Conservation (phyloP, 1,140 invertebrate species). For the Oreohelix idahoensis region DNA sequence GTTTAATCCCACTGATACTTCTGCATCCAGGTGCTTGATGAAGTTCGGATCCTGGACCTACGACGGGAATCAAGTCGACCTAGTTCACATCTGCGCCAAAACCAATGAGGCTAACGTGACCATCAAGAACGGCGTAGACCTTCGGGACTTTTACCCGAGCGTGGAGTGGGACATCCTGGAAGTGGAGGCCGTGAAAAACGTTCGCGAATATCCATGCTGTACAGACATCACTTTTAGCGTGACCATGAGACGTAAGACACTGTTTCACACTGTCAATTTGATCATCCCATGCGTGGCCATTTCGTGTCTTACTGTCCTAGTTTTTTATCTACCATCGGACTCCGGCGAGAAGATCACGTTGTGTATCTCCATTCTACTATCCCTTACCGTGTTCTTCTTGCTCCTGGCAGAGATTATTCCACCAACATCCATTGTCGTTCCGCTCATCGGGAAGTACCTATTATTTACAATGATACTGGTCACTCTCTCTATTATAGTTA, state of each 20-base stretch:
- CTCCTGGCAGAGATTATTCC: conserved; percentile 98
- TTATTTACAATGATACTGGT: conserved; percentile 99
- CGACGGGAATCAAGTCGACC: conserved; percentile 77
- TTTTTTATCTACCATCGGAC: conserved; percentile 98
- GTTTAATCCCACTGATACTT: background rate
- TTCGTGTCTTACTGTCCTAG: conserved; percentile 96
- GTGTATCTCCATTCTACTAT: conserved; percentile 98
- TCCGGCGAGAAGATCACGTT: conserved; percentile 98
- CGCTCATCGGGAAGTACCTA: conserved; percentile 97
- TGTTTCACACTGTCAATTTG: conserved; percentile 77
- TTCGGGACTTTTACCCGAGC: conserved; percentile 76
- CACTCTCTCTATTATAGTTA: conserved; percentile 97
- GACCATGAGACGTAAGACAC: conserved; percentile 71
- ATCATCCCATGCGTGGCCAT: conserved; percentile 74
- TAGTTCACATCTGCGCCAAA: conserved; percentile 76
- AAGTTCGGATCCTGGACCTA: conserved; percentile 90
- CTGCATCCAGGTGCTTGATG: conserved; percentile 80
- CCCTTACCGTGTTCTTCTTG: conserved; percentile 99
- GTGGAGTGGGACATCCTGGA: conserved; percentile 98
- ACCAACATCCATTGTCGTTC: conserved; percentile 97
- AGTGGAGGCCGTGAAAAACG: conserved; percentile 68
- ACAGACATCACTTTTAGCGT: conserved; percentile 73
- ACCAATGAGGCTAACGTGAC: conserved; percentile 41
- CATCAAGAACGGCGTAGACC: conserved; percentile 66
- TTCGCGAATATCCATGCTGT: conserved; percentile 67